Evolutionary conservation across 2,113 vertebrate genomes (phyloP).

Genomic region (Anoplopoma fimbria): DNA sequence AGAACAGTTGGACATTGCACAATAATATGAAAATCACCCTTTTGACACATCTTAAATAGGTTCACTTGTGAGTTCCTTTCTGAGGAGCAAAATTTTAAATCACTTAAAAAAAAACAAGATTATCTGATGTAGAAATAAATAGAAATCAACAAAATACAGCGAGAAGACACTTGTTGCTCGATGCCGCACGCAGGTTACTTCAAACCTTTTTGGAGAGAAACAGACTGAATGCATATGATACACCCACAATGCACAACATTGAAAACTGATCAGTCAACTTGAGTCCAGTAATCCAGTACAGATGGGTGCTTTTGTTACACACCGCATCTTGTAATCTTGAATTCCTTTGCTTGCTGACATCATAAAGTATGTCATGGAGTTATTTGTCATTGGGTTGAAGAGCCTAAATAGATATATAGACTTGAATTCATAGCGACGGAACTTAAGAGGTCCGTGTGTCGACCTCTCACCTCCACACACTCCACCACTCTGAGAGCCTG

Average conservation of each 20-base stretch:
- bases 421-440: slow-evolving; percentile 35
- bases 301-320: slow-evolving; percentile 50
- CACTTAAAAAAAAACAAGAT: slow-evolving; percentile 3
- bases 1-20: slow-evolving; percentile 69
- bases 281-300: slow-evolving; percentile 54
- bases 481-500: slow-evolving; percentile 38
- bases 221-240: slow-evolving; percentile 43
- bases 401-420: slow-evolving; percentile 22
- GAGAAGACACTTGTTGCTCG: slow-evolving; percentile 56
- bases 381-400: slow-evolving; percentile 23
- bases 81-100: slow-evolving; percentile 15
- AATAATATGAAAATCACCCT: slow-evolving; percentile 54
- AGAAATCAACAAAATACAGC: slow-evolving; percentile 29
- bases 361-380: slow-evolving; percentile 18
- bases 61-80: slow-evolving; percentile 44
- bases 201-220: slow-evolving; percentile 36
- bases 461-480: slow-evolving; percentile 12
- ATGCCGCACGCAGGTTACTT: slow-evolving; percentile 47
- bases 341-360: slow-evolving; percentile 42
- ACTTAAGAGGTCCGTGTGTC: slow-evolving; percentile 5
- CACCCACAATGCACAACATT: slow-evolving; percentile 56
- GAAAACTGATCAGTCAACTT: slow-evolving; percentile 44
- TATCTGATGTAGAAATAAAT: slow-evolving; percentile 54
- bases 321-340: slow-evolving; percentile 28
- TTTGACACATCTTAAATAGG: slow-evolving; percentile 74